Conservation (phyloP, 2,797 vertebrate genomes). For the Parauchenoglanis punctatus region DNA sequence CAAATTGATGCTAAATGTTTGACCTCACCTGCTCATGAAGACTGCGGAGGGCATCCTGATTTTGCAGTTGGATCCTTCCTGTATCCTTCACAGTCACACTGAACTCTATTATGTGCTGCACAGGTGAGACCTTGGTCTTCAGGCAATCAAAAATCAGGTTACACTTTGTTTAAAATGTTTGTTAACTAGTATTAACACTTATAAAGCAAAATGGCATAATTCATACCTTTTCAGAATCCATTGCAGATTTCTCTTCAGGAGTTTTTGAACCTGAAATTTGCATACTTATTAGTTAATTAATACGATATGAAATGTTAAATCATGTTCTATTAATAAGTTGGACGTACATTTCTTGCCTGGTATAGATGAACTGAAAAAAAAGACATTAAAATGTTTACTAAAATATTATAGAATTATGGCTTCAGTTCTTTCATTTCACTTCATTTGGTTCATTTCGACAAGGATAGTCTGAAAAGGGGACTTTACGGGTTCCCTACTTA, state of each 20-base stretch:
- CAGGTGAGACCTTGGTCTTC: constrained; percentile 69
- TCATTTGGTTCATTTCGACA: neutral
- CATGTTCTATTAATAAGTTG: neutral
- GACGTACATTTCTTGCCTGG: constrained; percentile 69
- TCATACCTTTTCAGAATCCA: constrained; percentile 59
- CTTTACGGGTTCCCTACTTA: neutral
- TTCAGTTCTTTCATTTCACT: neutral
- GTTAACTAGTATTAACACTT: neutral
- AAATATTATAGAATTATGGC: neutral
- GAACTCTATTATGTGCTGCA: constrained; percentile 86
- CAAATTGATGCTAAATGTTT: neutral
- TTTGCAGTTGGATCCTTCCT: constrained; percentile 56
- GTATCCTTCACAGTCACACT: constrained; percentile 83
- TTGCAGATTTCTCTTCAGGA: constrained; percentile 58
- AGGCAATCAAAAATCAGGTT: constrained; percentile 55
- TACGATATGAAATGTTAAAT: neutral
- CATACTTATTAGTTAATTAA: constrained; percentile 40
- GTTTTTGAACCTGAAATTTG: constrained; percentile 70
- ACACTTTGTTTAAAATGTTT: constrained; percentile 1
- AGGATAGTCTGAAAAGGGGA: neutral
- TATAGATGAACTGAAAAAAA: constrained; percentile 55
- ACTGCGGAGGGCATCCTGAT: constrained; percentile 72
- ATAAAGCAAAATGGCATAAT: constrained; percentile 11
- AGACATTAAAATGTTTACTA: neutral
- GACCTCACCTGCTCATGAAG: constrained; percentile 81